Conservation (phyloP, 2,888 invertebrate genomes). For the Brenthis hecate region DNA sequence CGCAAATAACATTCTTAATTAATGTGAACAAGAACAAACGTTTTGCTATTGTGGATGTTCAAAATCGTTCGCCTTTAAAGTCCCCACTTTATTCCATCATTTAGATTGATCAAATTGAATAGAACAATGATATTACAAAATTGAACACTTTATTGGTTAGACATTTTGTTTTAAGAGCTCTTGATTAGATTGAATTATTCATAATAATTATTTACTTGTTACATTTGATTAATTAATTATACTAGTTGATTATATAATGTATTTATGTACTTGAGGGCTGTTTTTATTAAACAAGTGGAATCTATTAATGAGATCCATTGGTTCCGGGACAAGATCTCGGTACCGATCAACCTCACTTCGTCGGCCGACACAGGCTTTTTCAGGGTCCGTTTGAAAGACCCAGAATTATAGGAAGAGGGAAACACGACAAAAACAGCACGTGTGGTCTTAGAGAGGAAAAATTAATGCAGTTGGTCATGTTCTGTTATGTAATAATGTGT, state of each 20-base stretch:
- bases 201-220: not conserved
- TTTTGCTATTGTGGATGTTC: slow-evolving; percentile 61
- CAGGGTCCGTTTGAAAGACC: no score
- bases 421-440: no score
- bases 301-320: no score
- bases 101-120: slow-evolving; percentile 23
- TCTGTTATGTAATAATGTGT: no score
- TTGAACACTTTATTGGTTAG: slow-evolving; percentile 23
- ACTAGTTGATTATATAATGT: not conserved
- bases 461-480: no score
- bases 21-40: slow-evolving; percentile 67
- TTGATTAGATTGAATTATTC: not conserved
- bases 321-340: no score
- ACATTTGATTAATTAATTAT: not conserved
- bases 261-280: no score
- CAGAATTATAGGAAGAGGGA: no score
- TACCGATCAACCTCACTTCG: no score
- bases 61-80: slow-evolving; percentile 56
- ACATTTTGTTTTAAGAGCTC: slow-evolving; percentile 11
- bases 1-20: slow-evolving; percentile 70
- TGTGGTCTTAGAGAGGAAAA: no score
- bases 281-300: no score
- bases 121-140: slow-evolving; percentile 24
- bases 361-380: no score
- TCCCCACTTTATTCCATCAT: slow-evolving; percentile 33